Percentiles rank a stretch among this genome's conserved stretches.
Evolutionary conservation across 2,113 vertebrate genomes (phyloP).

Genomic region (Octodon degus): DNA sequence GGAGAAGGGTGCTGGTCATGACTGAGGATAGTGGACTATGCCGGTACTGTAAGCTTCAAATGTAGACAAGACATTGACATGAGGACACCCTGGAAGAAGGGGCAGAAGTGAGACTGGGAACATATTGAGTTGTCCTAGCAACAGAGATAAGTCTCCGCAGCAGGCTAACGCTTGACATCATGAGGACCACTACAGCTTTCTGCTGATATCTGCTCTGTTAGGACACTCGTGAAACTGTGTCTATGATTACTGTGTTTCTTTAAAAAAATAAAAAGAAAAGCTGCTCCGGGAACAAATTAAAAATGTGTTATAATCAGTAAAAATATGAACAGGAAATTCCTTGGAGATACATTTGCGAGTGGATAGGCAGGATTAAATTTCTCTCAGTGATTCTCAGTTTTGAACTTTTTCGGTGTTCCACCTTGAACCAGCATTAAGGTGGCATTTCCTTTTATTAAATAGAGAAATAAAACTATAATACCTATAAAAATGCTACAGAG

Average conservation of each 20-base stretch:
- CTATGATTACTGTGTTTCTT: background rate
- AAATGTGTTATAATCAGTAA: conserved; percentile 6
- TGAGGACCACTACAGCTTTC: background rate
- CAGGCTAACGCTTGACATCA: background rate
- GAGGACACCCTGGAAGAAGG: background rate
- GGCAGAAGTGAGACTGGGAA: background rate
- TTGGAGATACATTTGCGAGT: background rate
- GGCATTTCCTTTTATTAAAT: conserved; percentile 20
- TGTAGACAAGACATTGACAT: background rate
- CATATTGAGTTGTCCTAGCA: background rate
- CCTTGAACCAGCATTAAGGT: background rate
- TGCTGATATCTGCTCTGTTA: background rate
- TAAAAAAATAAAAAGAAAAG: background rate
- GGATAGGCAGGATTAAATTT: background rate
- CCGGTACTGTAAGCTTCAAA: background rate
- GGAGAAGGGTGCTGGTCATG: background rate
- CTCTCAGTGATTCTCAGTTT: conserved; percentile 25
- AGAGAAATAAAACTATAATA: conserved; percentile 13
- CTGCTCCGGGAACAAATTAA: conserved; percentile 1
- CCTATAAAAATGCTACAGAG: background rate
- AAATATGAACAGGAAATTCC: conserved; percentile 40
- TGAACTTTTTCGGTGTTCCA: background rate
- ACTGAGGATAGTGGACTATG: background rate
- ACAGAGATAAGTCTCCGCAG: background rate
- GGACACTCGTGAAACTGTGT: background rate